Percentiles rank a stretch among this genome's conserved stretches.
Conservation (phyloP, 2,888 invertebrate species). For the Noctua janthe region DNA sequence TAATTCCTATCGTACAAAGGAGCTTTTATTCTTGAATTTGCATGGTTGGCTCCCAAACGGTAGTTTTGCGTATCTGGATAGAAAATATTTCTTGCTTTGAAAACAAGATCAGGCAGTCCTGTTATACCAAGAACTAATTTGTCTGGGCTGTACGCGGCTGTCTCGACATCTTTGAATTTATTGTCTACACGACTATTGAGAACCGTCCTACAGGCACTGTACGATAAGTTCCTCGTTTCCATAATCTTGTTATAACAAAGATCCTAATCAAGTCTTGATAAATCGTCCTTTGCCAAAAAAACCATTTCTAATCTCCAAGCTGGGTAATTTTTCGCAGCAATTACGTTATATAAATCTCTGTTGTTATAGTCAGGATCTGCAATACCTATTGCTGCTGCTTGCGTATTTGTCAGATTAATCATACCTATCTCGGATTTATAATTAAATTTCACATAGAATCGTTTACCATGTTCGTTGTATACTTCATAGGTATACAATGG, state of each 20-base stretch:
- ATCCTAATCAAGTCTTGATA: constrained; percentile 78
- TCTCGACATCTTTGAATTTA: constrained; percentile 88
- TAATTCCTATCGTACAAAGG: constrained; percentile 68
- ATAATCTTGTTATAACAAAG: constrained; percentile 85
- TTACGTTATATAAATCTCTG: constrained; percentile 95
- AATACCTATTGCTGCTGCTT: constrained; percentile 88
- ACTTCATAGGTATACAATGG: constrained; percentile 97
- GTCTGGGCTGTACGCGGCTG: constrained; percentile 83
- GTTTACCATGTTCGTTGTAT: constrained; percentile 92
- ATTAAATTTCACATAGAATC: constrained; percentile 96
- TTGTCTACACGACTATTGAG: constrained; percentile 87
- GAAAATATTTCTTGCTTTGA: constrained; percentile 84
- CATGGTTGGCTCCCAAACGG: constrained; percentile 70
- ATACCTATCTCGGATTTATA: constrained; percentile 96
- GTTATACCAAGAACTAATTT: constrained; percentile 84
- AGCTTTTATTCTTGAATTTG: constrained; percentile 68
- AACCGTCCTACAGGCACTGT: constrained; percentile 87
- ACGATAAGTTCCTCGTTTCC: constrained; percentile 85
- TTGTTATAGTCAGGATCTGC: constrained; percentile 95
- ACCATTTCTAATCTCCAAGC: constrained; percentile 84
- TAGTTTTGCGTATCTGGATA: constrained; percentile 90
- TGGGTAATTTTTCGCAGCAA: constrained; percentile 91
- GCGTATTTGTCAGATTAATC: constrained; percentile 92
- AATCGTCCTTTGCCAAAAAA: constrained; percentile 81
- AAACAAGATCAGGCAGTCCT: constrained; percentile 87